phyloP scores from a whole-genome alignment of 2,113 vertebrate species.

The Narcine bancroftii region DNA sequence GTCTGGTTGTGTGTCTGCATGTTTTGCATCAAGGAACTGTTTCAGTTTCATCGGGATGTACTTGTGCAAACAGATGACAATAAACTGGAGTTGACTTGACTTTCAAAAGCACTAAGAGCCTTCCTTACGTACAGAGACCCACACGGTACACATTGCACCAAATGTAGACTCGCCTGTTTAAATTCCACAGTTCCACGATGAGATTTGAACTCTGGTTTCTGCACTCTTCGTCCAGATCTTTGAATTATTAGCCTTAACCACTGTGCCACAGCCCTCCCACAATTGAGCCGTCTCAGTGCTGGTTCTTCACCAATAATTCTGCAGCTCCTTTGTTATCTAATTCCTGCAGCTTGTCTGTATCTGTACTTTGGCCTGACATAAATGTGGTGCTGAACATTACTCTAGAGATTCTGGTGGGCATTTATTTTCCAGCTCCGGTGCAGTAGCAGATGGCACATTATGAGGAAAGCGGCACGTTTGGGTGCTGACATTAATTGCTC shows the following conservation, averaged over 20 bases:
- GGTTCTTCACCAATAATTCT: neutral
- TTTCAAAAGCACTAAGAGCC: neutral
- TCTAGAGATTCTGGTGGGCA: neutral
- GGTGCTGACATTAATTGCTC: slow-evolving; percentile 29
- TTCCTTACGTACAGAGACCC: neutral
- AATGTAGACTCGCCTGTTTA: no score
- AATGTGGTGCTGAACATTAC: neutral
- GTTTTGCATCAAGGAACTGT: no score
- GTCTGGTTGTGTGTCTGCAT: no score
- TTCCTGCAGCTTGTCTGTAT: neutral
- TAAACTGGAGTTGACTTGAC: no score
- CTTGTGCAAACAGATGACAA: no score
- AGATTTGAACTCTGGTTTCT: no score
- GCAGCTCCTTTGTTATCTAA: neutral
- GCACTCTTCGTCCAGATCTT: no score
- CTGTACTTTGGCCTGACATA: neutral
- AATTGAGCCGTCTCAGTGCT: neutral
- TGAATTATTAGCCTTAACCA: no score
- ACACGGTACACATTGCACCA: no score
- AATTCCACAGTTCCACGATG: no score
- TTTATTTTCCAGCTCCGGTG: neutral
- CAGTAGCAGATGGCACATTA: slow-evolving; percentile 26
- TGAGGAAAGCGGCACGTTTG: slow-evolving; percentile 1
- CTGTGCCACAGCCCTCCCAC: no score
- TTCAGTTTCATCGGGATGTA: no score